Conservation (phyloP, 2,888 invertebrate genomes). For the Rhopalosiphum nymphaeae region DNA sequence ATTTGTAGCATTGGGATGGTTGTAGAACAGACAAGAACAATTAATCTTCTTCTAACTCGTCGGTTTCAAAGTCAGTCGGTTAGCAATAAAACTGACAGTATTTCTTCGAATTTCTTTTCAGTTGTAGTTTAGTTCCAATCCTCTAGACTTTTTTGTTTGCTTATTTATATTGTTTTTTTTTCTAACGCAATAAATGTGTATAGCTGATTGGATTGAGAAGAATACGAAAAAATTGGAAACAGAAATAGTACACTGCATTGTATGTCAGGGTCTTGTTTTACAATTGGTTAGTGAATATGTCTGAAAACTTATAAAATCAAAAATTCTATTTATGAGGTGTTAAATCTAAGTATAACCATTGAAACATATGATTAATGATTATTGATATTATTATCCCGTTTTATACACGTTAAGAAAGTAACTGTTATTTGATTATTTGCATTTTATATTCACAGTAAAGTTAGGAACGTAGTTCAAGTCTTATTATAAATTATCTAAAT, state of each 20-base stretch:
- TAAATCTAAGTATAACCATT: no score
- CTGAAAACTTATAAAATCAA: not conserved
- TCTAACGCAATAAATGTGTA: not conserved
- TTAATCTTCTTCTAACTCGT: conserved; percentile 40
- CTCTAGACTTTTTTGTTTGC: conserved; percentile 6
- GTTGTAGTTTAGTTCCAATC: not conserved
- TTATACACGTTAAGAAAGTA: not conserved
- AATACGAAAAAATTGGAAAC: not conserved
- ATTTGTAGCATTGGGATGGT: not conserved
- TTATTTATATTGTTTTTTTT: conserved; percentile 5
- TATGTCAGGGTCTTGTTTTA: not conserved
- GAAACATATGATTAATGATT: not conserved
- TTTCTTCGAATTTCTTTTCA: conserved; percentile 19
- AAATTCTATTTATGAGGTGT: not conserved
- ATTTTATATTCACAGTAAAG: not conserved
- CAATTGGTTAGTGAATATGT: not conserved
- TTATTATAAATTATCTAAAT: not conserved
- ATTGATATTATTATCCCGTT: not conserved
- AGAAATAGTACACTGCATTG: not conserved
- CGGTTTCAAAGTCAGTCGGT: conserved; percentile 32
- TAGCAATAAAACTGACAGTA: conserved; percentile 50
- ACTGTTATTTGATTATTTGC: not conserved
- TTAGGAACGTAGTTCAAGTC: not conserved
- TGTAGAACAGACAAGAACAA: not conserved
- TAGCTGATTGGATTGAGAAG: not conserved